Evolutionary conservation across 1,140 invertebrate genomes (phyloP), one percentile per base, ranked within the genome.

Genomic region (Bradynema listronoti): DNA sequence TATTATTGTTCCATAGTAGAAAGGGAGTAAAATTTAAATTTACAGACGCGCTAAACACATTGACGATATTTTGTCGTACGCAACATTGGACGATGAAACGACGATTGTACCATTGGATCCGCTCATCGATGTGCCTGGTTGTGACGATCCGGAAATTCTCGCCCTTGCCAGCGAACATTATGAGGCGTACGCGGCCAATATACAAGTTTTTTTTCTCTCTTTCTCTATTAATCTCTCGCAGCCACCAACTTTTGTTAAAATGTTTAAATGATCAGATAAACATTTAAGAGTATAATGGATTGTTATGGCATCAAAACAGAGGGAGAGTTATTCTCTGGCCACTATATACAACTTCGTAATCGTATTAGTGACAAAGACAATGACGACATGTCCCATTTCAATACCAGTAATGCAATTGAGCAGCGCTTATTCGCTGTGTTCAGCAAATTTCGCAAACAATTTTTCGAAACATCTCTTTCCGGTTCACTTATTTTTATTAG

Each of bases 271-370:
- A n/a, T n/a, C n/a, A n/a, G n/a, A n/a, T n/a, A n/a, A n/a, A n/a
- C n/a, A n/a, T 39, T 75, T 19, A 41, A 75, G 32, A 68, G 66
- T 33, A 55, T 77, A 19, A 50, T 77, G 45, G 60, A 76, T 25
- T 58, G 61, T 27, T 78, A 74, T 55, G 73, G 73, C 2, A 62
- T 77, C 19, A 54, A 53, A 24, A 63, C 61, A n/a, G 74, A 77
- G 62, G 51, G 58, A 4, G 75, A 77, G 45, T 55, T 66, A 3
- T 60, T 77, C 29, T 61, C 68, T 22, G 63, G 68, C 2, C 39
- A 50, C 39, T 69, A 49, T 47, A 39, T 60, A 9, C 43, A 57
- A 24, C 27, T 68, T 19, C 63, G 65, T 2, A 71, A 71, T 30
- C 46, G 57, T 3, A 56, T 66, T 36, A 68, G 60, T 41, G 68